Base-by-base conservation (phyloP, 2,888 invertebrate genomes). In the Sarcophaga variegata region DNA sequence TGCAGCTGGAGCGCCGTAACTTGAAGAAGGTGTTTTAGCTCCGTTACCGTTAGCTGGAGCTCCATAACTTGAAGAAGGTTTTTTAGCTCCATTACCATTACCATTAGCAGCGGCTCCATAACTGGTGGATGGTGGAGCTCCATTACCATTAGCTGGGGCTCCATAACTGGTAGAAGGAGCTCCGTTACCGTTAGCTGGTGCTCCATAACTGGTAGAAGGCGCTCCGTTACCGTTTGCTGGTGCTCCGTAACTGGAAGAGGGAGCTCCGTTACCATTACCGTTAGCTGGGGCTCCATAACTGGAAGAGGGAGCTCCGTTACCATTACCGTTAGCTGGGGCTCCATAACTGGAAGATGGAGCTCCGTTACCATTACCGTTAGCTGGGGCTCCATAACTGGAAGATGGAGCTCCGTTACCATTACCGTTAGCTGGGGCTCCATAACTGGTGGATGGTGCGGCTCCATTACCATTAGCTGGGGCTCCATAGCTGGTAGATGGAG, bases 281-380 rank as follows among this genome's bases (percentile, higher is more conserved):
- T 94, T 85, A 45, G 76, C 14, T 8, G 94, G 94, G 1, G 94
- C 94, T 4, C 94, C 94, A 88, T 94, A 95, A n/a, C 93, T 93
- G 17, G 78, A 69, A 71, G 92, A 91, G 11, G 94, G 94, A 3
- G 93, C 92, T 66, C 93, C 93, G 64, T 93, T 93, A 67, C 90
- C 89, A 64, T 93, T 93, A 67, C 90, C 89, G 10, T 75, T 59
- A 5, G 90, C 81, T 14, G 93, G 93, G n/a, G 93, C 92, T 11
- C 92, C 92, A 81, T 92, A 93, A 22, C 89, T 88, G 0, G 91
- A 89, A 14, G 88, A 81, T 14, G 81, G 94, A 1, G 94, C 94
- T 89, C 94, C 94, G 78, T 89, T 94, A 4, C 94, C 94, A 88
- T 89, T 94, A 4, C 94, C 94, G 88, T 93, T 93, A 1, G 84